Conservation (phyloP, 2,888 invertebrate species). For the Prosapia bicincta region DNA sequence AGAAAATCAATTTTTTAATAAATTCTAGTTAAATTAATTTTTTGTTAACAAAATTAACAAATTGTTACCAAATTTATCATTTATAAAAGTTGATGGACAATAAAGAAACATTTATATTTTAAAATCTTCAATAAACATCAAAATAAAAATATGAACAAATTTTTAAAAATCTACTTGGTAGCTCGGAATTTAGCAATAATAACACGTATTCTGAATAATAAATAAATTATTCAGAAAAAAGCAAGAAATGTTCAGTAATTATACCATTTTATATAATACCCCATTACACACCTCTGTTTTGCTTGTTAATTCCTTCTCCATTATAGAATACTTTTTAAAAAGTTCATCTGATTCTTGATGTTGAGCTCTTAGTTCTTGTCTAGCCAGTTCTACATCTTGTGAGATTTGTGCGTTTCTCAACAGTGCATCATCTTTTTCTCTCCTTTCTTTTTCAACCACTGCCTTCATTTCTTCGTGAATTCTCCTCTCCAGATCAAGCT, state of each 20-base stretch:
- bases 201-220: no score
- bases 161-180: no score
- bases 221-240: no score
- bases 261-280: background rate
- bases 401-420: slow-evolving; percentile 79
- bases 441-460: slow-evolving; percentile 53
- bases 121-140: no score
- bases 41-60: no score
- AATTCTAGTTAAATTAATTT: no score
- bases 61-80: no score
- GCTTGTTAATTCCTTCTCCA: slow-evolving; percentile 55
- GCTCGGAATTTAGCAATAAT: no score
- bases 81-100: no score
- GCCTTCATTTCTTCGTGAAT: slow-evolving; percentile 30
- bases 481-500: slow-evolving; percentile 11
- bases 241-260: background rate
- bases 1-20: no score
- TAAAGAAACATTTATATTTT: no score
- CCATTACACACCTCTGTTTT: slow-evolving; percentile 48
- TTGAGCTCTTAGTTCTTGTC: slow-evolving; percentile 67
- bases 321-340: slow-evolving; percentile 52
- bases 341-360: slow-evolving; percentile 61
- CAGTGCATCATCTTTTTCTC: slow-evolving; percentile 71
- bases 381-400: slow-evolving; percentile 72
- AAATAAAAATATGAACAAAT: no score